Conservation (phyloP, 2,888 invertebrate genomes). For the Lingula anatina region DNA sequence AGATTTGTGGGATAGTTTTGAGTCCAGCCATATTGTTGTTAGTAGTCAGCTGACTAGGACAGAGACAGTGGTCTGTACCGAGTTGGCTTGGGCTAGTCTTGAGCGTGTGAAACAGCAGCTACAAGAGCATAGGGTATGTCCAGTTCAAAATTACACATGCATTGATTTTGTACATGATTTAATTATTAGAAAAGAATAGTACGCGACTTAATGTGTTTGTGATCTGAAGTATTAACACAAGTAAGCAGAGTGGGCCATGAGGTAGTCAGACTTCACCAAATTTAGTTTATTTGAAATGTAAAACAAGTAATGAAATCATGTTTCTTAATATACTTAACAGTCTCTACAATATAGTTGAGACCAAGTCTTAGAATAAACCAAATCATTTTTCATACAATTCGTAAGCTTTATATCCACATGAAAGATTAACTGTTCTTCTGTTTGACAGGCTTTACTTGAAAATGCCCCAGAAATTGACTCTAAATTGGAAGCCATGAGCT, state of each 20-base stretch:
- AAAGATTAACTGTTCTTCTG: no score
- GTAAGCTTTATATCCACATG: no score
- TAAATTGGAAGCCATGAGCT: conserved; percentile 22
- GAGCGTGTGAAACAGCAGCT: conserved; percentile 24
- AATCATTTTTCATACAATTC: no score
- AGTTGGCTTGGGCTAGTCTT: conserved; percentile 25
- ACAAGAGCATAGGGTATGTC: no score
- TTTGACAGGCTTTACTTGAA: not conserved
- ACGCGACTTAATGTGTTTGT: no score
- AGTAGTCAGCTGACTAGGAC: conserved; percentile 25
- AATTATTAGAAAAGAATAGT: no score
- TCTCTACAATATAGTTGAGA: conserved; percentile 26
- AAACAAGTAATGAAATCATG: conserved; percentile 61
- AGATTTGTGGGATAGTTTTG: conserved; percentile 23
- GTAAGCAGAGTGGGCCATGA: no score
- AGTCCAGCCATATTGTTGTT: conserved; percentile 23
- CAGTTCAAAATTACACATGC: no score
- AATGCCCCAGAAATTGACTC: conserved; percentile 22
- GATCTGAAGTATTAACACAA: no score
- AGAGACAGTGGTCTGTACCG: conserved; percentile 16
- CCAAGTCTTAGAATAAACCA: conserved; percentile 33
- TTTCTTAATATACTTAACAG: conserved; percentile 38
- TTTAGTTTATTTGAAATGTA: no score
- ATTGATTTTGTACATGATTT: no score
- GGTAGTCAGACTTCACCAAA: no score